These are phyloP conservation scores for Zootermopsis nevadensis DNA, from an alignment of 2,888 invertebrate genomes.

Conservation along the genomic window DNA sequence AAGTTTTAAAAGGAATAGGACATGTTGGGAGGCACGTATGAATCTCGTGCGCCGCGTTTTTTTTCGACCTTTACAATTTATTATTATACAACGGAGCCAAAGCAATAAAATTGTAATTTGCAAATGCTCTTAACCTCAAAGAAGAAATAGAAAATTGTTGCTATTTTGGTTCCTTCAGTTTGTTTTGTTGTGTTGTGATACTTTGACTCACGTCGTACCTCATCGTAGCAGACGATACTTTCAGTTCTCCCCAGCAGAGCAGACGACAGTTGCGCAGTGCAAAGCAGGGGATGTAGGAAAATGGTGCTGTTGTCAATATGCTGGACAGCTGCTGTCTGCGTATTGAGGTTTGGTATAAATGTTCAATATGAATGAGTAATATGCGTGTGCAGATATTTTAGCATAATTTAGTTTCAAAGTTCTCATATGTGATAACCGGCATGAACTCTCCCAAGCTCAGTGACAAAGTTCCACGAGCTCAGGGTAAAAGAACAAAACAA, in stretches of 20 bases:
- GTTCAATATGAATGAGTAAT: background rate
- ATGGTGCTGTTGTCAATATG: slow-evolving; percentile 23
- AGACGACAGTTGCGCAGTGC: slow-evolving; percentile 43
- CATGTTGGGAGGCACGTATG: no score
- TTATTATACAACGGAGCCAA: no score
- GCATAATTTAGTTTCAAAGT: background rate
- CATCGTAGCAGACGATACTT: slow-evolving; percentile 32
- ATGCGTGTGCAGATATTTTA: background rate
- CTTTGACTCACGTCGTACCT: background rate
- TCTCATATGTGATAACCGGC: slow-evolving; percentile 32
- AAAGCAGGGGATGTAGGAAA: slow-evolving; percentile 1
- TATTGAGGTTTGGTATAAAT: background rate
- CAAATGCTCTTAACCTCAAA: no score
- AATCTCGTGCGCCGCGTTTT: no score
- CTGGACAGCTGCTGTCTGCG: slow-evolving; percentile 27
- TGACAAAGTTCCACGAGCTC: slow-evolving; percentile 52
- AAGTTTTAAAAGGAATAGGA: no score
- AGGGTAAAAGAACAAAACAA: slow-evolving; percentile 55
- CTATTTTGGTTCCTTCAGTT: no score
- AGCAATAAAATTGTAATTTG: no score
- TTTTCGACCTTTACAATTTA: no score
- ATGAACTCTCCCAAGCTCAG: slow-evolving; percentile 55
- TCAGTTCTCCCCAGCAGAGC: slow-evolving; percentile 2
- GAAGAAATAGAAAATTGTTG: no score
- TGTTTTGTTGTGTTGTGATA: no score